Base-by-base conservation (phyloP, 2,797 vertebrate genomes). In the Numenius phaeopus region DNA sequence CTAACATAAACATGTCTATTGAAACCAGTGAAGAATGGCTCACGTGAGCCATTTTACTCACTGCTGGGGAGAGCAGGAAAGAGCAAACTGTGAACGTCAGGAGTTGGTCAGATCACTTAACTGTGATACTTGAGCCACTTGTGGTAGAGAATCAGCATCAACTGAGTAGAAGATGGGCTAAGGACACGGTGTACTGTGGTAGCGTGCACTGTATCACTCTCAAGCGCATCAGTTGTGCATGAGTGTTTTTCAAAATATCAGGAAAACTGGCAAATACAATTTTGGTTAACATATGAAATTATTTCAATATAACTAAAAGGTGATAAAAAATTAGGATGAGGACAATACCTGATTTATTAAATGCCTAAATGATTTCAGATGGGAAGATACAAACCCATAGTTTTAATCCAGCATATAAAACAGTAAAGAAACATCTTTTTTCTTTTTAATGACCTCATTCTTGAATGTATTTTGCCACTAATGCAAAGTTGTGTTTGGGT, bases 1-100 rank as follows among this genome's bases (percentile, higher is more conserved):
- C 20, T 32, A 20, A 26, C 44, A 42, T 9, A 49, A 66, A 20
- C 11, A 13, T 0, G 0, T 16, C 9, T 49, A 34, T 11, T 47
- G 44, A 47, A 84, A 82, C 4, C 37, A 46, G 5, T 21, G 49
- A 59, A 22, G 21, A 21, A 40, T 21, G 11, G 17, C 23, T 67
- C 64, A 40, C 44, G n/a, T 4, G 17, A 75, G 16, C 8, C 20
- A 23, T 81, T 70, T 52, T 52, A 12, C 8, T 44, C 29, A 23
- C 30, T 62, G 59, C 64, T 88, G 32, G 29, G 11, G 14, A 69
- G 17, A 86, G 39, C 52, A 75, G 32, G 23, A 64, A 67, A 49
- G 75, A 80, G 29, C 37, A 87, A 47, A 13, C 37, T 32, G 49
- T 50, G 57, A 80, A 47, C 44, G 39, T 58, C 77, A 85, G 71